Conservation (phyloP, 1,140 invertebrate genomes). For the Spodoptera frugiperda region DNA sequence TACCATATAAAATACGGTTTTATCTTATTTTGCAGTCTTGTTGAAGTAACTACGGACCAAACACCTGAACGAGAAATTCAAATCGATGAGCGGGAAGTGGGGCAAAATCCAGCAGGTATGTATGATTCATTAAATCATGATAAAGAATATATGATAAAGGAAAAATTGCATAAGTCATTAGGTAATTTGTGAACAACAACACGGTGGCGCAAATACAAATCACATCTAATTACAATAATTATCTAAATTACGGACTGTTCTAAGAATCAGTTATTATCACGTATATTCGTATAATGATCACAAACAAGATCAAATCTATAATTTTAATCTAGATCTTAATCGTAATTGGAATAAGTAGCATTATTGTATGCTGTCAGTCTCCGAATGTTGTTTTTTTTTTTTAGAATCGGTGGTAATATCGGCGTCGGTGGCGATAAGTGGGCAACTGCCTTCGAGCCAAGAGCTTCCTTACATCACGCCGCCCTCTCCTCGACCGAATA, state of each 20-base stretch:
- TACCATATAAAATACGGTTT: no score
- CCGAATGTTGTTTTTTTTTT: slow-evolving; percentile 50
- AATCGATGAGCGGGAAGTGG: slow-evolving; percentile 74
- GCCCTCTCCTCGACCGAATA: slow-evolving; percentile 84
- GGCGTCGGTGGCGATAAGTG: slow-evolving; percentile 93
- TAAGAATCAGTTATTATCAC: not conserved
- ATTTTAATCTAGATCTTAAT: slow-evolving; percentile 5
- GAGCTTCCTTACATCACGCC: slow-evolving; percentile 96
- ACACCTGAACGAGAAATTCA: slow-evolving; percentile 70
- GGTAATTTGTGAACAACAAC: no score
- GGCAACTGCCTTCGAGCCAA: slow-evolving; percentile 93
- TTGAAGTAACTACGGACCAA: slow-evolving; percentile 75
- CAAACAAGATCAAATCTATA: slow-evolving; percentile 5
- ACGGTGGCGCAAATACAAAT: no score
- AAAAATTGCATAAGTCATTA: no score
- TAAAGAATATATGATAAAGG: no score
- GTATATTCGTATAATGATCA: not conserved
- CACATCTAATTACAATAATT: not conserved
- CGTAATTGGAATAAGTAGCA: slow-evolving; percentile 5
- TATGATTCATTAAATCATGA: slow-evolving; percentile 4
- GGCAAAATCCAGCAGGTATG: slow-evolving; percentile 70
- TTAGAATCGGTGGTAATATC: slow-evolving; percentile 83
- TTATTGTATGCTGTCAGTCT: not conserved
- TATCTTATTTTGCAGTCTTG: slow-evolving; percentile 67
- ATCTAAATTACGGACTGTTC: not conserved